Evolutionary conservation across 2,113 vertebrate species (phyloP), one percentile per base, ranked within the genome.

Genomic region (Limanda limanda): DNA sequence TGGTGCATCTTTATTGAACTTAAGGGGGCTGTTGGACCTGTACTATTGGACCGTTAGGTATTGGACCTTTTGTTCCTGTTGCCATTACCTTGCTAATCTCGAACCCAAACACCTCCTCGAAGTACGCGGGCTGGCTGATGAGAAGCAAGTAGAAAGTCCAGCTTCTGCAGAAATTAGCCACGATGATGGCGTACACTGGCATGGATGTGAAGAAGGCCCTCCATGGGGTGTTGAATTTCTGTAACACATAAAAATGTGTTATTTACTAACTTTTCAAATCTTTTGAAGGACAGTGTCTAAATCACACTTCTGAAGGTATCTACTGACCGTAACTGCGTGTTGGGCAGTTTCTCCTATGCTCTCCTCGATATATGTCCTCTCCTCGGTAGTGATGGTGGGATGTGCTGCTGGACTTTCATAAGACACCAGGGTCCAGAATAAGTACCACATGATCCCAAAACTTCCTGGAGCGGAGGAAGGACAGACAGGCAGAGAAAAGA

Each of bases 351-450:
- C 95, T 79, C 98, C 98, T 52, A 99, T 99, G 92, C 97, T 98
- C 54, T 99, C 97, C 89, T 99, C 97, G 63, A 99, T 99, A 87
- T 99, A 99, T 70, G 91, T 96, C 72, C 95, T 95, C 87, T 99
- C 98, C 92, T 99, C 97, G 3, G 96, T 95, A 18, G 96, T 95
- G 91, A 99, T 99, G 5, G 98, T 99, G 71, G 98, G 98, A 62
- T 99, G 98, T 37, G 93, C 95, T 70, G 97, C 97, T 31, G 98
- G 98, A 87, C 98, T 99, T 92, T 99, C 97, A 14, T 98, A 99
- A 5, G 98, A 98, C 88, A 99, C 97, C 94, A 99, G 92, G 90
- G 98, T 92, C 98, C 98, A 99, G 93, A 99, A 99, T 92, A 97
- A 94, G 78, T 98, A 99, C 98, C 98, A 99, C 81, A 97, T 90